A percentile compares a stretch with the other conserved stretches of the same genome.
Conservation (phyloP, 1,140 invertebrate species). For the Heliothis subflexa region DNA sequence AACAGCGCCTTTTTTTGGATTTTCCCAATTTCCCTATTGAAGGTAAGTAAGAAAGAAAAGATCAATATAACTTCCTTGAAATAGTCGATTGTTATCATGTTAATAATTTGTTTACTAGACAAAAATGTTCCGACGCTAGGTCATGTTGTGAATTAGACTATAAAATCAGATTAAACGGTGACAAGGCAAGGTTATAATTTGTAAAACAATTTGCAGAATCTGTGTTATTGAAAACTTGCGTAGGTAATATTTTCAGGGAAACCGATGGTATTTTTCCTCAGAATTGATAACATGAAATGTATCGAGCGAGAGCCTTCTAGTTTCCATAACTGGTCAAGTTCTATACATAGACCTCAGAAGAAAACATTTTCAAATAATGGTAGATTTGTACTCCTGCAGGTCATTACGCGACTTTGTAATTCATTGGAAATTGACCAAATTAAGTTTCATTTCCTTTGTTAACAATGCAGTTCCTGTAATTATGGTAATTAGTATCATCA, state of each 20-base stretch:
- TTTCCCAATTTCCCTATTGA: neutral
- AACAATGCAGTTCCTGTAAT: slow-evolving; percentile 39
- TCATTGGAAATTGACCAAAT: slow-evolving; percentile 8
- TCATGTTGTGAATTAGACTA: slow-evolving; percentile 18
- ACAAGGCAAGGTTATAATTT: slow-evolving; percentile 1
- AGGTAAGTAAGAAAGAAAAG: neutral
- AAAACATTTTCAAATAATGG: neutral
- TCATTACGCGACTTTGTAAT: neutral
- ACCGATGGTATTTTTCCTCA: neutral
- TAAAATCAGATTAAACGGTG: slow-evolving; percentile 1
- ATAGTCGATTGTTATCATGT: neutral
- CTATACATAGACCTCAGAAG: no score
- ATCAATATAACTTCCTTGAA: neutral
- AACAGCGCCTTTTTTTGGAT: neutral
- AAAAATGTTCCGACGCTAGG: neutral
- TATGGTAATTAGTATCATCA: slow-evolving; percentile 30
- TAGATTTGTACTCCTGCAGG: no score
- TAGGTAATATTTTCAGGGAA: neutral
- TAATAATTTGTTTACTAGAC: neutral
- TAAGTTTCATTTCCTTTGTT: slow-evolving; percentile 44
- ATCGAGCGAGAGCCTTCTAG: no score
- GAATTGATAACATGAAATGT: neutral
- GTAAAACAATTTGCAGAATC: neutral
- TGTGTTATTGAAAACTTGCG: neutral
- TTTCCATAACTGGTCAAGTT: no score